A percentile compares a stretch with the other conserved stretches of the same genome.
Conservation (phyloP, 1,140 invertebrate genomes). For the Philopotamus ludificatus region DNA sequence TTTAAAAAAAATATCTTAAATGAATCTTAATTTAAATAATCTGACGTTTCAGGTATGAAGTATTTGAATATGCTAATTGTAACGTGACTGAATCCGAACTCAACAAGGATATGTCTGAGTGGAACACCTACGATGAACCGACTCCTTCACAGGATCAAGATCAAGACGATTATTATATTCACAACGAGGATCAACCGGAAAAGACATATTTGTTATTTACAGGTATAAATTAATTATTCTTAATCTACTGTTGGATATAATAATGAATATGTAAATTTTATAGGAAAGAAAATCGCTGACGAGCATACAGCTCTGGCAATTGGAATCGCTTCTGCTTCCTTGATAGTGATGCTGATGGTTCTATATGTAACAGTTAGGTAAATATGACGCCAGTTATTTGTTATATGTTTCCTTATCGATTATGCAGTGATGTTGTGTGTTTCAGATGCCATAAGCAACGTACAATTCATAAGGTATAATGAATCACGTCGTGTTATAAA, state of each 20-base stretch:
- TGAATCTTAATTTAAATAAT: background rate
- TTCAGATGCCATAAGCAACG: slow-evolving; percentile 35
- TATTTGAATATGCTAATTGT: slow-evolving; percentile 40
- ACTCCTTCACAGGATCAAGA: slow-evolving; percentile 23
- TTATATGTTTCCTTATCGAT: background rate
- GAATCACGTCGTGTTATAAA: background rate
- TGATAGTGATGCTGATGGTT: slow-evolving; percentile 30
- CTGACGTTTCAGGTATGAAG: slow-evolving; percentile 33
- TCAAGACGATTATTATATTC: slow-evolving; percentile 38
- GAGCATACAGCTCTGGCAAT: slow-evolving; percentile 36
- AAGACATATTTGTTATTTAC: slow-evolving; percentile 40
- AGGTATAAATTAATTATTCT: slow-evolving; percentile 17
- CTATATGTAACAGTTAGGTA: slow-evolving; percentile 34
- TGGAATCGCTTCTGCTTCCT: slow-evolving; percentile 27
- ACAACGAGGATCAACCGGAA: slow-evolving; percentile 37
- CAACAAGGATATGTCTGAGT: slow-evolving; percentile 35
- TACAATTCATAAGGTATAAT: slow-evolving; percentile 39
- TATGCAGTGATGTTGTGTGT: background rate
- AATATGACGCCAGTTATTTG: background rate
- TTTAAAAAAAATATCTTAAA: background rate
- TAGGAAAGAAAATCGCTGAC: slow-evolving; percentile 25
- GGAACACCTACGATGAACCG: slow-evolving; percentile 27
- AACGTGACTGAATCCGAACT: slow-evolving; percentile 33
- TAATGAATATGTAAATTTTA: background rate
- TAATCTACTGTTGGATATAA: background rate